Evolutionary conservation across 2,797 vertebrate species (phyloP).

Genomic region (Furcifer pardalis): DNA sequence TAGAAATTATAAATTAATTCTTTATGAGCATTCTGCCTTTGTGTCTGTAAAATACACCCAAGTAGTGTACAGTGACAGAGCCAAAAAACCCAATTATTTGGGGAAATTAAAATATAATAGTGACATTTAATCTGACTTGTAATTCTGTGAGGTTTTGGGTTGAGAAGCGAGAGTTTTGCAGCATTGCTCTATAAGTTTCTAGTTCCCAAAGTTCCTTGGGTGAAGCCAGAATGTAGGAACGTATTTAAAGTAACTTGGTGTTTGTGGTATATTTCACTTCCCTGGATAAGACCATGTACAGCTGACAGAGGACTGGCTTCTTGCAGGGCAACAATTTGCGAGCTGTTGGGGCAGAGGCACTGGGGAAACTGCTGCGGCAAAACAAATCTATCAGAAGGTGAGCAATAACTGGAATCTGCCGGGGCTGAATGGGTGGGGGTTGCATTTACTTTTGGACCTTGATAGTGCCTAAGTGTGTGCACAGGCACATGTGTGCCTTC

Average conservation of each 20-base stretch:
- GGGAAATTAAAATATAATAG: background rate
- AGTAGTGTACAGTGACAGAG: background rate
- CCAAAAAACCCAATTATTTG: background rate
- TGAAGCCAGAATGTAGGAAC: background rate
- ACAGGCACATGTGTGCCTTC: background rate
- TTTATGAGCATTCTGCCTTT: background rate
- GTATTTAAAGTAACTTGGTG: background rate
- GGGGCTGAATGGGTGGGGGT: no score
- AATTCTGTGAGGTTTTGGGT: background rate
- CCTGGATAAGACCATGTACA: background rate
- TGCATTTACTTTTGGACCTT: background rate
- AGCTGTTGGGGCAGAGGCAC: constrained; percentile 81
- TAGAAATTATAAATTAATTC: background rate
- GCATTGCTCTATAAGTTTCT: no score
- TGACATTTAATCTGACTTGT: background rate
- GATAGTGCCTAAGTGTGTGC: background rate
- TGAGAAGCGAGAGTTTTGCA: background rate
- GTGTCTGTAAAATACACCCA: background rate
- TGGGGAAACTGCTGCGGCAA: constrained; percentile 86
- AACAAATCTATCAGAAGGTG: constrained; percentile 89
- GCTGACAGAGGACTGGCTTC: constrained; percentile 23
- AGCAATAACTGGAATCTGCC: constrained; percentile 40
- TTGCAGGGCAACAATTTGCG: constrained; percentile 93
- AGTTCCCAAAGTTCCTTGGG: background rate
- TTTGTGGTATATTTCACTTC: background rate